Conservation (phyloP, 2,113 vertebrate species). For the Galbula dea region DNA sequence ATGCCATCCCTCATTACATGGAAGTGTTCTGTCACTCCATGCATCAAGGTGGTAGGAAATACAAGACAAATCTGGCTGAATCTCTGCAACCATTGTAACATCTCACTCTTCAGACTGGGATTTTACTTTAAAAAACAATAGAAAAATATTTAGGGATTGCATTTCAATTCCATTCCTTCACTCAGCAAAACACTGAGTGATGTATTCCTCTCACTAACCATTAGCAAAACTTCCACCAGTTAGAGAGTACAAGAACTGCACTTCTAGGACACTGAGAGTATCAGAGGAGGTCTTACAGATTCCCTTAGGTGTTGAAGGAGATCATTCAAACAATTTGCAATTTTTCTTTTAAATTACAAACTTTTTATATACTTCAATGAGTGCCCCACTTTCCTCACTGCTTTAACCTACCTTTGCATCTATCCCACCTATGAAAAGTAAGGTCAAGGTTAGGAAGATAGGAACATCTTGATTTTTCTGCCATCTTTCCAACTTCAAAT, state of each 20-base stretch:
- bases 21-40: constrained; percentile 42
- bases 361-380: not conserved
- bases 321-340: not conserved
- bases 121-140: not conserved
- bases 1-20: constrained; percentile 44
- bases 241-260: not conserved
- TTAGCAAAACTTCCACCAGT: not conserved
- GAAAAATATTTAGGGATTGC: not conserved
- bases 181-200: not conserved
- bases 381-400: not conserved
- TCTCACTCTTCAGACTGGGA: not conserved
- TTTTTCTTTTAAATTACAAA: not conserved
- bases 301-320: not conserved
- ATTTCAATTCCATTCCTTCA: not conserved
- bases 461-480: not conserved
- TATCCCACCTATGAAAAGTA: not conserved
- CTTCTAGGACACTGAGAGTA: not conserved
- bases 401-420: not conserved
- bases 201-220: not conserved
- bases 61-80: constrained; percentile 30
- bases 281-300: not conserved
- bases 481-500: not conserved
- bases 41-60: constrained; percentile 24
- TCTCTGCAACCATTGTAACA: constrained; percentile 22
- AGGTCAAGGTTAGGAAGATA: not conserved